Conservation (phyloP, 2,797 vertebrate genomes). For the Typhlichthys subterraneus region DNA sequence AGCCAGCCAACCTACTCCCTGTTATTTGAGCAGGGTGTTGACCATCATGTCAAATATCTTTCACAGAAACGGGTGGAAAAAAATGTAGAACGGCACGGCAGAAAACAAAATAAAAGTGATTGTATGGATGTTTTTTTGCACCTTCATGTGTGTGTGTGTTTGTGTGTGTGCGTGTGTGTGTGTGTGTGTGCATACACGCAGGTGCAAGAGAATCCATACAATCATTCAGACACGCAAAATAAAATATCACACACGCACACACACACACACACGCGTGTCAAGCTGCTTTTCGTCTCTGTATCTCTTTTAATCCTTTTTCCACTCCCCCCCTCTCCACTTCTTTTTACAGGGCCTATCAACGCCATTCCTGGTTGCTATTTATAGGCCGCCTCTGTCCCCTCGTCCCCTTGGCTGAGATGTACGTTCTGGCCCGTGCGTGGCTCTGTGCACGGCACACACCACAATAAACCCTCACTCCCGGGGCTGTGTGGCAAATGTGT, state of each 20-base stretch:
- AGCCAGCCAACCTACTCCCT: no score
- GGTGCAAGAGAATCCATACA: conserved; percentile 37
- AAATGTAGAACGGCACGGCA: background rate
- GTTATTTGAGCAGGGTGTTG: background rate
- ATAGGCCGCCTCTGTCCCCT: conserved; percentile 68
- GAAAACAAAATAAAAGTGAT: background rate
- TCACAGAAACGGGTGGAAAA: conserved; percentile 17
- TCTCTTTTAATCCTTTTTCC: conserved; percentile 81
- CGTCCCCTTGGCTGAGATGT: conserved; percentile 40
- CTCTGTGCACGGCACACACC: background rate
- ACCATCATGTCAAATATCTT: conserved; percentile 23
- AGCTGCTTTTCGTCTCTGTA: conserved; percentile 58
- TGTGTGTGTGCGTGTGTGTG: no score
- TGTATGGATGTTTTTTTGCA: no score
- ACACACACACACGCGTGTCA: conserved; percentile 29
- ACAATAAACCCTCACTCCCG: background rate
- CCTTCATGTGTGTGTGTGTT: no score
- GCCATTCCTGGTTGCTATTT: conserved; percentile 79
- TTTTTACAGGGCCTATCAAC: conserved; percentile 77
- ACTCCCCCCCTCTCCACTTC: conserved; percentile 67
- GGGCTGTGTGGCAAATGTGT: background rate
- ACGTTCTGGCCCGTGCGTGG: conserved; percentile 21
- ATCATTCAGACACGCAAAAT: conserved; percentile 7
- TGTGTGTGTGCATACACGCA: background rate
- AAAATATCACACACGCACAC: conserved; percentile 9